These are phyloP conservation scores for Xenopus borealis DNA, from an alignment of 2,113 vertebrate genomes.

Conservation along the genomic window DNA sequence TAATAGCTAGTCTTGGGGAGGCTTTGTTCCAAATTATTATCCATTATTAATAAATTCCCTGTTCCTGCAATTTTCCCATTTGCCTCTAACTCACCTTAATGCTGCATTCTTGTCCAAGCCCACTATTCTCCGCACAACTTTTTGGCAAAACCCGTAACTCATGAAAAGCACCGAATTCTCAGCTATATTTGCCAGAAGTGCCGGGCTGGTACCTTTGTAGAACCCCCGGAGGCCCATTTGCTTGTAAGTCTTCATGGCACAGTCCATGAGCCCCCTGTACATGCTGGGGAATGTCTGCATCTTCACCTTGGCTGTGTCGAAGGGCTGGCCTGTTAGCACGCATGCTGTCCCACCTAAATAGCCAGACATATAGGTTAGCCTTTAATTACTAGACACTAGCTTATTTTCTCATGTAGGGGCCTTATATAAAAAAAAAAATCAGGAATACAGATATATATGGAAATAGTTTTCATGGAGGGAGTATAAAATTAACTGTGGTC, in stretches of 20 bases:
- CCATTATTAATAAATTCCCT: no score
- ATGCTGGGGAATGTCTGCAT: conserved; percentile 91
- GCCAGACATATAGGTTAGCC: no score
- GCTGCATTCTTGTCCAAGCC: conserved; percentile 70
- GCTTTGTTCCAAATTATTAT: no score
- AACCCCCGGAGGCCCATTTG: conserved; percentile 85
- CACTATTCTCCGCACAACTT: conserved; percentile 72
- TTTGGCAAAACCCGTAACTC: conserved; percentile 96
- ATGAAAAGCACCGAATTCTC: conserved; percentile 97
- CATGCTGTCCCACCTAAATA: conserved; percentile 82
- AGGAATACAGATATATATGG: no score
- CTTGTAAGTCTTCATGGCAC: conserved; percentile 79
- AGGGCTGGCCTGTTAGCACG: conserved; percentile 87
- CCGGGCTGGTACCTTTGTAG: conserved; percentile 90
- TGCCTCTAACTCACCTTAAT: conserved; percentile 73
- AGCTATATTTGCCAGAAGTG: conserved; percentile 85
- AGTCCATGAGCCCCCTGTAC: conserved; percentile 84
- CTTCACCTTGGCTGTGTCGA: conserved; percentile 96
- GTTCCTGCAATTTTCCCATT: no score
- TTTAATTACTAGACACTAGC: no score
- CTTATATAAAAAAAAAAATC: no score
- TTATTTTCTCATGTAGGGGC: no score
- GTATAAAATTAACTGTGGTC: no score
- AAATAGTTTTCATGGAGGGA: no score
- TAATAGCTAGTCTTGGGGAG: no score